phyloP scores from a whole-genome alignment of 2,797 vertebrate genomes.

The Valencia hispanica region DNA sequence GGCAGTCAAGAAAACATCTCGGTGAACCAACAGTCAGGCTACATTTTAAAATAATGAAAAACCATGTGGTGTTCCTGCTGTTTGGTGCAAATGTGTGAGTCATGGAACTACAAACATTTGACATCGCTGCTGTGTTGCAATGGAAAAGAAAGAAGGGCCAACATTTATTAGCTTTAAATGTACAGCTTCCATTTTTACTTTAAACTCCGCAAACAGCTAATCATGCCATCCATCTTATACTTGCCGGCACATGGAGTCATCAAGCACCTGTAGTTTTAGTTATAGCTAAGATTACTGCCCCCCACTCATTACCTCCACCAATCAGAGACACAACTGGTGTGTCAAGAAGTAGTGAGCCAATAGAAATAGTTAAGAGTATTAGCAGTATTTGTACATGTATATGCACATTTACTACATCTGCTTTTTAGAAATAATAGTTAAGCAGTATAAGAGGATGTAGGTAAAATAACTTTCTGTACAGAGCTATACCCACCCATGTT shows the following conservation, averaged over 20 bases:
- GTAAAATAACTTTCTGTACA: not conserved
- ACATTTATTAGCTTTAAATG: not conserved
- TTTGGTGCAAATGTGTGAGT: constrained; percentile 16
- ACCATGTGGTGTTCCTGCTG: constrained; percentile 22
- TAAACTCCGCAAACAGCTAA: not conserved
- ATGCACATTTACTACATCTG: constrained; percentile 12
- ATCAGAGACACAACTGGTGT: not conserved
- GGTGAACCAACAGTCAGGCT: constrained; percentile 16
- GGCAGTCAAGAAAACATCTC: constrained; percentile 32
- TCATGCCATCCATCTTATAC: not conserved
- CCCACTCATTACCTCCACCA: not conserved
- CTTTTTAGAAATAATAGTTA: too few relatives aligned
- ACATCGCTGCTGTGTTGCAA: constrained; percentile 23
- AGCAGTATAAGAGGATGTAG: not conserved
- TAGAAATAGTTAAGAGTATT: not conserved
- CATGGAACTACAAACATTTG: constrained; percentile 32
- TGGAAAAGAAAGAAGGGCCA: not conserved
- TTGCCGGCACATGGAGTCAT: not conserved
- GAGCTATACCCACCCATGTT: not conserved
- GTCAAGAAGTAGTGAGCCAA: not conserved
- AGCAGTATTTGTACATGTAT: not conserved
- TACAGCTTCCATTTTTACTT: not conserved
- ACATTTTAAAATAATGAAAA: constrained; percentile 26
- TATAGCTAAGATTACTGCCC: not conserved
- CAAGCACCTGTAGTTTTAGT: not conserved